These are phyloP conservation scores for Melinaea marsaeus DNA, from an alignment of 2,888 invertebrate genomes.

Conservation along the genomic window DNA sequence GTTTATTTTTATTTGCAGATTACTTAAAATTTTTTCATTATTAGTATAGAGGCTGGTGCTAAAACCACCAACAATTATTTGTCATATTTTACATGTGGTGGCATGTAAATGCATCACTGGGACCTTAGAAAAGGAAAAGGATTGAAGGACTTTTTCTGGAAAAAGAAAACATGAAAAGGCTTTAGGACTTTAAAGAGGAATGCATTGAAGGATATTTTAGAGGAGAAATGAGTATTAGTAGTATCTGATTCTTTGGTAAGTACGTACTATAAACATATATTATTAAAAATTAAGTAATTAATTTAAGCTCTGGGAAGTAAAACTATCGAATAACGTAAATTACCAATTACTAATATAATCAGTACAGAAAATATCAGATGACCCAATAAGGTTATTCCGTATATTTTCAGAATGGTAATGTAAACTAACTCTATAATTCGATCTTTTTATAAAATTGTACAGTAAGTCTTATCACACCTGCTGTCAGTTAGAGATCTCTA, in stretches of 20 bases:
- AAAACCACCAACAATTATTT: slow-evolving; percentile 96
- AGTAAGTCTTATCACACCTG: background rate
- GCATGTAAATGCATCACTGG: slow-evolving; percentile 90
- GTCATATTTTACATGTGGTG: too few species aligned
- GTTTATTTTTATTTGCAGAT: slow-evolving; percentile 24
- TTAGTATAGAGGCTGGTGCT: too few species aligned
- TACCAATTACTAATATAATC: slow-evolving; percentile 84
- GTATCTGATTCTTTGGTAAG: too few species aligned
- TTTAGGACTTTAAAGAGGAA: slow-evolving; percentile 99
- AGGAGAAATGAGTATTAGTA: slow-evolving; percentile 79
- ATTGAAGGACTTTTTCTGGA: slow-evolving; percentile 96
- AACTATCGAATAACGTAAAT: slow-evolving; percentile 89
- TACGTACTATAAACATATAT: too few species aligned
- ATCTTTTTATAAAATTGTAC: background rate
- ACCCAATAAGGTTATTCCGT: background rate
- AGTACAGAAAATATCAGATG: slow-evolving; percentile 78
- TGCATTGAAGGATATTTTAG: slow-evolving; percentile 97
- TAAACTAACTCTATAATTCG: background rate
- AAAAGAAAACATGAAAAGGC: slow-evolving; percentile 93
- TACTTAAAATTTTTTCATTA: too few species aligned
- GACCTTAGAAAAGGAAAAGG: slow-evolving; percentile 94
- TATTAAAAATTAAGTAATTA: slow-evolving; percentile 28
- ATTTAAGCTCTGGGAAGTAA: slow-evolving; percentile 80
- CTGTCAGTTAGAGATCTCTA: slow-evolving; percentile 4
- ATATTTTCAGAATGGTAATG: background rate